phyloP scores from a whole-genome alignment of 2,888 invertebrate species.

The Platerodrilus igneus region DNA sequence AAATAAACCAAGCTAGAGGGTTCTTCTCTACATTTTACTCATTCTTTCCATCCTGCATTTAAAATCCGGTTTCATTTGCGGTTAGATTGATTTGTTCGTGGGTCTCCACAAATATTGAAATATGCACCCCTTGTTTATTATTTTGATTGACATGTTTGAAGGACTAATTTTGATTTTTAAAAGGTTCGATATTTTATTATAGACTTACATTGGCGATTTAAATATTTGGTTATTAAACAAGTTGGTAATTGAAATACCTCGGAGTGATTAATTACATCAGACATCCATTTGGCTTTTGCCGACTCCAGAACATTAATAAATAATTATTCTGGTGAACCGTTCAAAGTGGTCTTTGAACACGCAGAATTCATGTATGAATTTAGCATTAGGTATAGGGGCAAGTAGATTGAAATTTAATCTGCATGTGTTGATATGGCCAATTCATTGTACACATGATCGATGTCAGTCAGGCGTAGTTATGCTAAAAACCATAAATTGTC shows the following conservation, averaged over 20 bases:
- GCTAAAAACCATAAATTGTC: too few species aligned
- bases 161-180: conserved; percentile 36
- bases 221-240: too few species aligned
- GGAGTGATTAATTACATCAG: too few species aligned
- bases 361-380: background rate
- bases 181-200: too few species aligned
- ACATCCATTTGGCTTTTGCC: too few species aligned
- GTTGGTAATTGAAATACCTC: too few species aligned
- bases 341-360: background rate
- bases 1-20: conserved; percentile 32
- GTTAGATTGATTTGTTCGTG: conserved; percentile 43
- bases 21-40: conserved; percentile 21
- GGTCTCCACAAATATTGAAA: conserved; percentile 45
- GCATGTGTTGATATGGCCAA: conserved; percentile 1
- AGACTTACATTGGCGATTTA: too few species aligned
- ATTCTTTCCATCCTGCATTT: conserved; percentile 27
- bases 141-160: conserved; percentile 46
- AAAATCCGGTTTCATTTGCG: conserved; percentile 42
- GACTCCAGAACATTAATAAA: background rate
- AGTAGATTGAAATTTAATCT: conserved; percentile 8
- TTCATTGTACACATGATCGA: too few species aligned
- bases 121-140: conserved; percentile 48
- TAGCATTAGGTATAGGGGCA: background rate
- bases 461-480: too few species aligned
- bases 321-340: conserved; percentile 2